Evolutionary conservation across 2,888 invertebrate species (phyloP).

Genomic region (Myopa tessellatipennis): DNA sequence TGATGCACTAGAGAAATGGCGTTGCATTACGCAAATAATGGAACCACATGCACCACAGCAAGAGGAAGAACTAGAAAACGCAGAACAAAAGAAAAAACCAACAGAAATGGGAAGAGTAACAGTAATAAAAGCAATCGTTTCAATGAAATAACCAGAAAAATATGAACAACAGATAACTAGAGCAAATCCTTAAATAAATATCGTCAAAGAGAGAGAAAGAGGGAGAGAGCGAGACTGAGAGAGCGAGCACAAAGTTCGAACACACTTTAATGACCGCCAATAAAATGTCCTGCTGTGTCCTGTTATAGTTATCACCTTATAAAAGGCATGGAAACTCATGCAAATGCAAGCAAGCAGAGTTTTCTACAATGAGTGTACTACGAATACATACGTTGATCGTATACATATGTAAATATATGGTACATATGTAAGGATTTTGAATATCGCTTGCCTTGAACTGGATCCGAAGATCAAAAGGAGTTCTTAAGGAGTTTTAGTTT

Average conservation of each 20-base stretch:
- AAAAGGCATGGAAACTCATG: background rate
- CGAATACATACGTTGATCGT: no score
- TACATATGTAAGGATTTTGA: no score
- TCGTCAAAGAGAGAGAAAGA: no score
- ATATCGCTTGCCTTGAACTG: no score
- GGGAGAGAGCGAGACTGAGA: background rate
- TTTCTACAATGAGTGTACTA: no score
- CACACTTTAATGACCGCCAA: conserved; percentile 34
- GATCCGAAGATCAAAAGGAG: no score
- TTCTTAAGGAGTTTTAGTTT: no score
- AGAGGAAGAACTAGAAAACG: background rate
- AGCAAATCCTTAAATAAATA: background rate
- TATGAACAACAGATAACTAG: background rate
- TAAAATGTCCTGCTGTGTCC: conserved; percentile 39
- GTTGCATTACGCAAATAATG: conserved; percentile 34
- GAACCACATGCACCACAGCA: conserved; percentile 20
- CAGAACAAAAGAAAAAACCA: conserved; percentile 13
- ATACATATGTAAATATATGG: no score
- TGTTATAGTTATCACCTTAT: background rate
- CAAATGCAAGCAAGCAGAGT: background rate
- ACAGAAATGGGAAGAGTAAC: background rate
- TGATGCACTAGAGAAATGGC: background rate
- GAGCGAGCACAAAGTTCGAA: background rate
- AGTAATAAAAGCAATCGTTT: background rate
- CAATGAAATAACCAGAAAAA: background rate